A percentile compares a stretch with the other conserved stretches of the same genome.
Conservation (phyloP, 1,140 invertebrate species). For the Philotrypesis tridentata region DNA sequence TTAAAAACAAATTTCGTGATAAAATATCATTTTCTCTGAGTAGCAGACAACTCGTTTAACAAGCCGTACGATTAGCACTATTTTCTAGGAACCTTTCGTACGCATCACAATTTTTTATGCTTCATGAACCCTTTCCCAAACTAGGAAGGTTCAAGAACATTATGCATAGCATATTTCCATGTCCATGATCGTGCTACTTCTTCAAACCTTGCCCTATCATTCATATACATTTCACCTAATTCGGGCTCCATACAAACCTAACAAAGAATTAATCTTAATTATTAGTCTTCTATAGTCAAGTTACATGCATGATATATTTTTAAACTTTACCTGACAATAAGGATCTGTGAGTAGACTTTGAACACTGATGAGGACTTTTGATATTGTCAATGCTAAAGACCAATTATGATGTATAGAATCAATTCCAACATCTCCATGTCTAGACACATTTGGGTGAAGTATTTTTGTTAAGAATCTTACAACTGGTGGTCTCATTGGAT, state of each 20-base stretch:
- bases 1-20: constrained; percentile 41
- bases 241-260: constrained; percentile 94
- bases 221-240: constrained; percentile 86
- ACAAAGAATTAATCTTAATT: constrained; percentile 35
- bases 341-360: constrained; percentile 96
- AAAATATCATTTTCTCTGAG: constrained; percentile 48
- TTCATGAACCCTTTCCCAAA: constrained; percentile 40
- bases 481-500: constrained; percentile 92
- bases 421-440: constrained; percentile 96
- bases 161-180: constrained; percentile 94
- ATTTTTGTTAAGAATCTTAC: constrained; percentile 93
- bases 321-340: constrained; percentile 81
- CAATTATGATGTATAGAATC: constrained; percentile 97
- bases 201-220: constrained; percentile 85
- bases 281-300: not conserved
- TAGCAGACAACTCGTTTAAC: constrained; percentile 42
- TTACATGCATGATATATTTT: not conserved
- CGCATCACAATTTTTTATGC: constrained; percentile 47
- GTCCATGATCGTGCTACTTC: constrained; percentile 90
- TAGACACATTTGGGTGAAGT: constrained; percentile 94
- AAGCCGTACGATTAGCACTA: constrained; percentile 47
- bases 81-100: constrained; percentile 46
- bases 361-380: constrained; percentile 91
- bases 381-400: constrained; percentile 93
- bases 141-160: constrained; percentile 77